A percentile compares a stretch with the other conserved stretches of the same genome.
Conservation (phyloP, 1,140 invertebrate species). For the Lepidurus apus region DNA sequence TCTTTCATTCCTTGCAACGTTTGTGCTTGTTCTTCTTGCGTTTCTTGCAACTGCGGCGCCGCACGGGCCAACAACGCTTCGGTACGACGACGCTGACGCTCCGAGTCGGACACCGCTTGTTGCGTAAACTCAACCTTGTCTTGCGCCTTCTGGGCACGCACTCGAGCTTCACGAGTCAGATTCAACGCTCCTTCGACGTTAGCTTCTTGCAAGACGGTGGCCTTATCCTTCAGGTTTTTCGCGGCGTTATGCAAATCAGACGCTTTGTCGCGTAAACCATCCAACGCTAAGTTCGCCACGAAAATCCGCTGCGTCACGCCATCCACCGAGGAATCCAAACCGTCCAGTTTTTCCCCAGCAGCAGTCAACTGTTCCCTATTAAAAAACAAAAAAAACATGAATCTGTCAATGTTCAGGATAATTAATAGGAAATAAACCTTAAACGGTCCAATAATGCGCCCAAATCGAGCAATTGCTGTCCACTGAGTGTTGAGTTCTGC, state of each 20-base stretch:
- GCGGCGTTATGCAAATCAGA: constrained; percentile 66
- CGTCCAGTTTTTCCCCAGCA: constrained; percentile 53
- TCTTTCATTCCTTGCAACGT: constrained; percentile 58
- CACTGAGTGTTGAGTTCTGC: constrained; percentile 65
- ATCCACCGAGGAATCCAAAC: constrained; percentile 59
- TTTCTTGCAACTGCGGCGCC: constrained; percentile 60
- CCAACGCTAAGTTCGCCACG: constrained; percentile 67
- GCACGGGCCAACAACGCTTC: constrained; percentile 70
- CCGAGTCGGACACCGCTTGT: constrained; percentile 63
- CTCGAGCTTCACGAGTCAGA: constrained; percentile 73
- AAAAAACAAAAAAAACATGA: neutral
- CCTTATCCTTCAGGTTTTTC: constrained; percentile 70
- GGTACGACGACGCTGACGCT: constrained; percentile 72
- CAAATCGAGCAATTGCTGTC: constrained; percentile 64
- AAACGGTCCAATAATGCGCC: constrained; percentile 52
- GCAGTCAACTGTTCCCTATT: constrained; percentile 49
- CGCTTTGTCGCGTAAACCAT: constrained; percentile 64
- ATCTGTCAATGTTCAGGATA: neutral
- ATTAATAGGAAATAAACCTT: constrained; percentile 44
- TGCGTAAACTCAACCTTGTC: constrained; percentile 52
- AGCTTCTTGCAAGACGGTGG: constrained; percentile 84
- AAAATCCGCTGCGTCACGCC: constrained; percentile 70
- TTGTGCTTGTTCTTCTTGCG: constrained; percentile 56
- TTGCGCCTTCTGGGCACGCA: constrained; percentile 60
- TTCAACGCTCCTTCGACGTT: constrained; percentile 92